Evolutionary conservation across 2,797 vertebrate species (phyloP).

Genomic region (Onychomys arenicola): DNA sequence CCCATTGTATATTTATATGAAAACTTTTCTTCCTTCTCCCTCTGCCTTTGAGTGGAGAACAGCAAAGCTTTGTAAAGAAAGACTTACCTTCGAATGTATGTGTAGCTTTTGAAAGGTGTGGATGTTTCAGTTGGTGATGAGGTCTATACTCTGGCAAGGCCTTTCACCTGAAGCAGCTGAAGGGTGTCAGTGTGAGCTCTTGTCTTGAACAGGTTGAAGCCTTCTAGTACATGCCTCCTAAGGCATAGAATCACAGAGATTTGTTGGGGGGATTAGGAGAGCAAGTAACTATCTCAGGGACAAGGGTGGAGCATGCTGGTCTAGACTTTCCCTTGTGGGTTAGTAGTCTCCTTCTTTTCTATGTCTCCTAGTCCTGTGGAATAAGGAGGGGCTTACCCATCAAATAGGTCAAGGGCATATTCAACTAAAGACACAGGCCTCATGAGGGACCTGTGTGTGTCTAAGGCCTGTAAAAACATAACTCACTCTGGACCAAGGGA

Average conservation of each 20-base stretch:
- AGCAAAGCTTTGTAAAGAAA: background rate
- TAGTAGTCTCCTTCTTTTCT: background rate
- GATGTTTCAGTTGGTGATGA: background rate
- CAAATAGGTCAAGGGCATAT: no score
- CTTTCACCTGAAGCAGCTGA: background rate
- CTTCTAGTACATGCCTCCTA: background rate
- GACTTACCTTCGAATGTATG: background rate
- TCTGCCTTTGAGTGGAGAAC: background rate
- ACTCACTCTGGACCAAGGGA: background rate
- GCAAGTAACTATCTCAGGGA: background rate
- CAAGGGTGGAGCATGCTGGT: background rate
- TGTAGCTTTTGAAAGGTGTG: background rate
- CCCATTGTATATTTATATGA: background rate
- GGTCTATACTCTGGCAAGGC: background rate
- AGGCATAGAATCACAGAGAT: background rate
- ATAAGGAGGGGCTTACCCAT: background rate
- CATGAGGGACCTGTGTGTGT: background rate
- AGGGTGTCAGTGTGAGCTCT: background rate
- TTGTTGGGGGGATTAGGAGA: background rate
- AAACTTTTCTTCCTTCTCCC: background rate
- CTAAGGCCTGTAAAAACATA: background rate
- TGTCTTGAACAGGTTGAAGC: background rate
- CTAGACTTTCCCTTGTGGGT: background rate
- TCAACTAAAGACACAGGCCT: background rate
- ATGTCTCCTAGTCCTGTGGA: rapidly evolving